Percentiles rank a stretch among this genome's conserved stretches.
These are phyloP conservation scores for Axinella damicornis DNA, from an alignment of 37 sponge, comb jelly and placozoan species.

Conservation along the genomic window DNA sequence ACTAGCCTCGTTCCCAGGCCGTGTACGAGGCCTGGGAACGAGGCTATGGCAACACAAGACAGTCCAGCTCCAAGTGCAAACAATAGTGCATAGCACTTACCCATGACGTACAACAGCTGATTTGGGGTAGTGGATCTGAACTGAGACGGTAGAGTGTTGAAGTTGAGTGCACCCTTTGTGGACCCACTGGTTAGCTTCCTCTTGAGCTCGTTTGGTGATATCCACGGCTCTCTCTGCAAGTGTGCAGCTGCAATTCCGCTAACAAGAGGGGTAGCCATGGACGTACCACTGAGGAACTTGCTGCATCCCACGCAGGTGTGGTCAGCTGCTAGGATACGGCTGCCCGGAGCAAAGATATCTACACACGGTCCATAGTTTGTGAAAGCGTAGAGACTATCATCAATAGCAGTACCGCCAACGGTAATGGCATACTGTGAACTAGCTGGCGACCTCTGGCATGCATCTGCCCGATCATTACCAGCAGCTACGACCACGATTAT, in stretches of 20 bases:
- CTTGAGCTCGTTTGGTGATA: slow-evolving; percentile 51
- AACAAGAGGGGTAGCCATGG: slow-evolving; percentile 71
- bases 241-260: slow-evolving; percentile 69
- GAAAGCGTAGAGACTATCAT: slow-evolving; percentile 46
- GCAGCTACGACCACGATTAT: slow-evolving; percentile 69
- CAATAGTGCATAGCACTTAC: too few relatives aligned
- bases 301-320: slow-evolving; percentile 45
- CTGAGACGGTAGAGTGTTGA: background rate
- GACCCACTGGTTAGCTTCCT: slow-evolving; percentile 20
- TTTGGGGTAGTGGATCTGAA: slow-evolving; percentile 58
- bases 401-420: slow-evolving; percentile 58
- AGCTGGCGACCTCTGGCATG: slow-evolving; percentile 64
- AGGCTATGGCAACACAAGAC: too few relatives aligned
- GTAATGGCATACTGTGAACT: slow-evolving; percentile 57
- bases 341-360: slow-evolving; percentile 80
- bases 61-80: too few relatives aligned
- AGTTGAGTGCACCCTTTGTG: slow-evolving; percentile 28
- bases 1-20: too few relatives aligned
- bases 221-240: slow-evolving; percentile 56
- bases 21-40: too few relatives aligned
- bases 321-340: slow-evolving; percentile 59
- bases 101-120: slow-evolving; percentile 40
- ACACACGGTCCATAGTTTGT: slow-evolving; percentile 77
- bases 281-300: slow-evolving; percentile 60
- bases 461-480: slow-evolving; percentile 59